Percentiles rank a stretch among this genome's conserved stretches.
These are phyloP conservation scores for Teleogryllus occipitalis DNA, from an alignment of 1,140 invertebrate genomes.

Conservation along the genomic window DNA sequence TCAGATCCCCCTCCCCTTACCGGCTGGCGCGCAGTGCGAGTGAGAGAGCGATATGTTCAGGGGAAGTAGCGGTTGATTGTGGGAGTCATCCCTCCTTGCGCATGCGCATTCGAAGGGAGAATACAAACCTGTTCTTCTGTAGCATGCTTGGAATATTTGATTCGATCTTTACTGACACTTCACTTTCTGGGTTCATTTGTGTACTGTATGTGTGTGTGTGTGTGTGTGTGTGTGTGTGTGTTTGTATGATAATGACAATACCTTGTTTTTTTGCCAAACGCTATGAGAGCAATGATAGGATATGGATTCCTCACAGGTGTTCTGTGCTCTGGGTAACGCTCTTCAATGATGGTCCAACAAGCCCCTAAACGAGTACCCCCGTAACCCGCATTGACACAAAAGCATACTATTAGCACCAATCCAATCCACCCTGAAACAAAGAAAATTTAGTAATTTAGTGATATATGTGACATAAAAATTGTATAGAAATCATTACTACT, in stretches of 20 bases:
- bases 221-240: neutral
- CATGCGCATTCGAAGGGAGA: too few relatives aligned
- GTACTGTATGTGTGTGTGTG: neutral
- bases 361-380: slow-evolving; percentile 52
- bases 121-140: too few relatives aligned
- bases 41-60: too few relatives aligned
- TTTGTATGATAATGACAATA: slow-evolving; percentile 29
- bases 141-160: too few relatives aligned
- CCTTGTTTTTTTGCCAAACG: slow-evolving; percentile 52
- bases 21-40: too few relatives aligned
- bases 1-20: too few relatives aligned
- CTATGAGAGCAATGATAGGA: slow-evolving; percentile 52
- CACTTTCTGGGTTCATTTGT: neutral
- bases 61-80: too few relatives aligned
- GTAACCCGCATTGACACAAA: slow-evolving; percentile 49
- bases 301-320: slow-evolving; percentile 54
- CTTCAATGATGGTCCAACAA: slow-evolving; percentile 64
- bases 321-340: slow-evolving; percentile 51
- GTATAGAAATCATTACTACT: too few relatives aligned
- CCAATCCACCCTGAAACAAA: slow-evolving; percentile 52
- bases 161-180: neutral
- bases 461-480: too few relatives aligned
- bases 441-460: neutral
- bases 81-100: too few relatives aligned
- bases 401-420: slow-evolving; percentile 46